Conservation (phyloP, 1,140 invertebrate genomes). For the Drosophila dunni region DNA sequence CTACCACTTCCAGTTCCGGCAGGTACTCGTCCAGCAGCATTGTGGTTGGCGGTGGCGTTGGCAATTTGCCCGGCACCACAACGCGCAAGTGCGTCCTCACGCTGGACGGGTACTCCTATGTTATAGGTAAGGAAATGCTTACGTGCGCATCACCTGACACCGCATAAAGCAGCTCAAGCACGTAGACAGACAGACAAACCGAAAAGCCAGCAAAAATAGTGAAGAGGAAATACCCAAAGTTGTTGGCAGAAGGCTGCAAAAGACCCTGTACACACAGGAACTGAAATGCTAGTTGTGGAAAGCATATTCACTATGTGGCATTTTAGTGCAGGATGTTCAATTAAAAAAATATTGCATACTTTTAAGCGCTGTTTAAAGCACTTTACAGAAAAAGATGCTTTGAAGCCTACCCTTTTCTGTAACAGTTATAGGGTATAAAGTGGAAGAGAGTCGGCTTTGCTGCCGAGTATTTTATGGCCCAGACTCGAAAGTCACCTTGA, state of each 20-base stretch:
- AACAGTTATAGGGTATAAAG: neutral
- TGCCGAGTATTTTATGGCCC: neutral
- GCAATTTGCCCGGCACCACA: slow-evolving; percentile 77
- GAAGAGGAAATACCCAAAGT: neutral
- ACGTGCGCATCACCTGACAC: slow-evolving; percentile 15
- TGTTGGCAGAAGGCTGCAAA: neutral
- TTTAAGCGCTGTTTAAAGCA: too few species aligned
- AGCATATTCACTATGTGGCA: too few species aligned
- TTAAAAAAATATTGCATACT: too few species aligned
- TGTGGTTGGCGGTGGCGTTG: slow-evolving; percentile 60
- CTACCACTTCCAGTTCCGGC: slow-evolving; percentile 8
- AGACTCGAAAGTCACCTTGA: slow-evolving; percentile 31
- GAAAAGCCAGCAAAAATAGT: neutral
- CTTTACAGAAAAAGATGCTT: too few species aligned
- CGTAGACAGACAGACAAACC: slow-evolving; percentile 9
- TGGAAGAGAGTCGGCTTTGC: neutral
- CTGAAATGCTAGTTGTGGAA: too few species aligned
- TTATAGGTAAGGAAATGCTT: slow-evolving; percentile 88
- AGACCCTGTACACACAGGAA: neutral
- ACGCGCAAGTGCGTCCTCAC: slow-evolving; percentile 91
- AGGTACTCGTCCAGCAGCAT: slow-evolving; percentile 71
- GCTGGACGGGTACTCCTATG: slow-evolving; percentile 92
- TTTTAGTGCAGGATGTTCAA: too few species aligned
- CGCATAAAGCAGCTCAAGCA: slow-evolving; percentile 22
- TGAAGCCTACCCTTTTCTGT: too few species aligned